Evolutionary conservation across 1,140 invertebrate genomes (phyloP), one percentile per base, ranked within the genome.

Genomic region (Drosophila punjabiensis): DNA sequence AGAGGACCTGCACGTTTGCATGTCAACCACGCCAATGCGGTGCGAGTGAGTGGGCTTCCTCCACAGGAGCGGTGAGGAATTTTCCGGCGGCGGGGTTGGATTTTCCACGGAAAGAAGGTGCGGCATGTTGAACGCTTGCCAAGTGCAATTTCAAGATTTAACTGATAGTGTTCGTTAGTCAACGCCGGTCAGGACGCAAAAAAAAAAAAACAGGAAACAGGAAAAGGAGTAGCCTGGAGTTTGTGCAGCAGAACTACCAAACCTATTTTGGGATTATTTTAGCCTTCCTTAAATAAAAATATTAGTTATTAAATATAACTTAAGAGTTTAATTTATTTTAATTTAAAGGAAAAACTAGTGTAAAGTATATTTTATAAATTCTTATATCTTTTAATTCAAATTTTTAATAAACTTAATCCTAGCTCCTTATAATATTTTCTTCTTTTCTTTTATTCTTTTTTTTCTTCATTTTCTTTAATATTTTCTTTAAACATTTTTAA

Each of bases 141-240:
- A 88, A 83, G 73, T 88, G 69, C 76, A 88, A 81, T 88, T 83
- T 88, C 56, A 78, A 79, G 81, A 76, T 88, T 87, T 88, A 76
- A 73, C 71, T 77, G 79, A 82, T 82, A 87, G 73, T 82, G 80
- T 87, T 86, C 75, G 76, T 75, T 77, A 82, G 83, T 79, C 71
- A 79, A 78, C 75, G 93, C 66, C 53, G 93, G 62, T 39, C 28
- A 18, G 16, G 14, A 14, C 9, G 16, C n/a, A n/a, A n/a, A n/a
- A 1, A 13, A 11, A 33, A 10, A 50, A 47, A 33, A 35, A n/a
- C 30, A 35, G 53, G 14, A 11, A 14, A 20, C 30, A 35, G 53
- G 14, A 11, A 14, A 37, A 14, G 62, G 14, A 68, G 28, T 37
- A 13, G 5, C 32, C 20, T 3, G 5, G 9, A 14, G 14, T 37